Base-by-base conservation (phyloP, 1,140 invertebrate genomes). In the Halictus rubicundus region DNA sequence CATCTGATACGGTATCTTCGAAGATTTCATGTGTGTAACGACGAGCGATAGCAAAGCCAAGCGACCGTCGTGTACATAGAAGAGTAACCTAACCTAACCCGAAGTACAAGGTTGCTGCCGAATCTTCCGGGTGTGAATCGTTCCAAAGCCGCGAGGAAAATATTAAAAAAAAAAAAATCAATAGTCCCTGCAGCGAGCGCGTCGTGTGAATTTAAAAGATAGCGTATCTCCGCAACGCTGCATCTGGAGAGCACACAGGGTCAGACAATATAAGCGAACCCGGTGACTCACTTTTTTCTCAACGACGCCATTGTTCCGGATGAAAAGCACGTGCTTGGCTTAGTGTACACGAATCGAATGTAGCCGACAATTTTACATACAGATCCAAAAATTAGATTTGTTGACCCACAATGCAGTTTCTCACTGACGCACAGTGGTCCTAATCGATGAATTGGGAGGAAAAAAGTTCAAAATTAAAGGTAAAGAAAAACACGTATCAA, bases 271-370 rank as follows among this genome's bases (percentile, higher is more conserved):
- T 39, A 21, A n/a, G 9, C 37, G 59, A 27, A 27, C 10, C 10
- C 10, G 19, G 10, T 19, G 25, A 32, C 16, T 27, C 25, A 61
- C 5, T 6, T 39, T 1, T n/a, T 8, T 16, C 10, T 0, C 14
- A 32, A n/a, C 60, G 16, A 12, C 19, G n/a, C 16, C 27, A 57
- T 75, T 66, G 65, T 75, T 75, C 61, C 25, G 42, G 16, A 21
- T 32, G 19, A 42, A 4, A 63, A 46, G 42, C 42, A 12, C 8
- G 9, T 42, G 32, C 1, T 4, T 32, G 27, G n/a, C n/a, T n/a
- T n/a, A n/a, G n/a, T n/a, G n/a, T n/a, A n/a, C n/a, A n/a, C n/a
- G n/a, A n/a, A n/a, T n/a, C n/a, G n/a, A n/a, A n/a, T n/a, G n/a
- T n/a, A n/a, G 37, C 8, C 37, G 37, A 39, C 37, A 8, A 39